These are phyloP conservation scores for Euplagia quadripunctaria DNA, from an alignment of 2,888 invertebrate species.

Conservation along the genomic window DNA sequence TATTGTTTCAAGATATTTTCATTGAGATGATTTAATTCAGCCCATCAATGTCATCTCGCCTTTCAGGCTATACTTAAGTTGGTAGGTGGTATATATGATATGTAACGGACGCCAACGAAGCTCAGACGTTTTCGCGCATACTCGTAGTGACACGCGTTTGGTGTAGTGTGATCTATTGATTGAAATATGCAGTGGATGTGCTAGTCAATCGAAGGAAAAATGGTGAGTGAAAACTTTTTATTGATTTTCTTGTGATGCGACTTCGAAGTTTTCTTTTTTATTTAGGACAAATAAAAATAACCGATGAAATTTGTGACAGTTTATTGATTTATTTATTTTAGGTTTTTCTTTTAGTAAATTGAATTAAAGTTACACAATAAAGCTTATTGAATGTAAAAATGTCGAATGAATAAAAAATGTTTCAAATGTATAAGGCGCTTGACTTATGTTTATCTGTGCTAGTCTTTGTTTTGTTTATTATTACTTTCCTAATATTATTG, in stretches of 20 bases:
- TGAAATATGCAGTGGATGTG: constrained; percentile 62
- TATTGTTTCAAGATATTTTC: constrained; percentile 13
- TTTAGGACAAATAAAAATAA: not conserved
- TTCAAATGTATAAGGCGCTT: no score
- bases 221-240: constrained; percentile 56
- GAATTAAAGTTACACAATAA: not conserved
- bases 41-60: constrained; percentile 43
- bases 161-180: constrained; percentile 56
- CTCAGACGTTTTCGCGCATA: constrained; percentile 63
- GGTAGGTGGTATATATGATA: constrained; percentile 67
- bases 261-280: not conserved
- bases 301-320: not conserved
- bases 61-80: constrained; percentile 49
- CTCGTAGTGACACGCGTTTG: constrained; percentile 58
- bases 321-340: not conserved
- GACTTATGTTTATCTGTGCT: no score
- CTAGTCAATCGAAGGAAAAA: constrained; percentile 59
- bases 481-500: not conserved
- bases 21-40: constrained; percentile 10
- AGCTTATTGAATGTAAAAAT: not conserved
- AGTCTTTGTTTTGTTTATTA: not conserved
- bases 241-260: constrained; percentile 7
- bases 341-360: not conserved
- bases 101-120: constrained; percentile 49
- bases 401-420: no score